These are phyloP conservation scores for Mystacides longicornis DNA, from an alignment of 2,888 invertebrate species.

Conservation along the genomic window DNA sequence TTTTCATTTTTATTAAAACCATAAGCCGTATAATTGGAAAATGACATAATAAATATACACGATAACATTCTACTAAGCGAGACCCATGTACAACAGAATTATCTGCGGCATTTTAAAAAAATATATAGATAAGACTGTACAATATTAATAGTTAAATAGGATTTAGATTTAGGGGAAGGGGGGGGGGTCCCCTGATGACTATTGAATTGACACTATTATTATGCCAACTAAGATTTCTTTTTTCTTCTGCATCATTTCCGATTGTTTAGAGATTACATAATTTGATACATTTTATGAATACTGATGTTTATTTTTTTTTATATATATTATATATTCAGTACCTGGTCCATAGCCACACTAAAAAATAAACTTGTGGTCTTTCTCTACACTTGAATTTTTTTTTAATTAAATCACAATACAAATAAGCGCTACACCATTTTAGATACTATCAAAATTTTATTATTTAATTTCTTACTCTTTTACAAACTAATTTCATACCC, in stretches of 20 bases:
- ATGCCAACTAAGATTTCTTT: no score
- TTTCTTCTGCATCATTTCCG: no score
- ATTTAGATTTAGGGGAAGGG: no score
- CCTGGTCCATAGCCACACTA: background rate
- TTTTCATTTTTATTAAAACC: background rate
- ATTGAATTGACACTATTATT: no score
- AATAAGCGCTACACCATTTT: background rate
- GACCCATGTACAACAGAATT: conserved; percentile 25
- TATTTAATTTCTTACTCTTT: background rate
- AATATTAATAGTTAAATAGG: no score
- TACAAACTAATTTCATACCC: background rate
- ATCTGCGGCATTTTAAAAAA: conserved; percentile 24
- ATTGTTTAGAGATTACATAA: no score
- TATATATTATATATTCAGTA: background rate
- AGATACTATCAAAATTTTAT: background rate
- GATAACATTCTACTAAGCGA: conserved; percentile 24
- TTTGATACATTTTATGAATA: no score
- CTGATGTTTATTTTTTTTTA: conserved; percentile 16
- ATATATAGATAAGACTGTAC: no score
- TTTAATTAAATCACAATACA: background rate
- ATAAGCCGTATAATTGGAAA: background rate
- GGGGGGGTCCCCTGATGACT: no score
- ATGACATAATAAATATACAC: conserved; percentile 22
- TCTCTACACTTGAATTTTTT: no score
- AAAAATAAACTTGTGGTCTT: no score